These are phyloP conservation scores for Thymallus thymallus DNA, from an alignment of 2,113 vertebrate genomes.

Conservation along the genomic window DNA sequence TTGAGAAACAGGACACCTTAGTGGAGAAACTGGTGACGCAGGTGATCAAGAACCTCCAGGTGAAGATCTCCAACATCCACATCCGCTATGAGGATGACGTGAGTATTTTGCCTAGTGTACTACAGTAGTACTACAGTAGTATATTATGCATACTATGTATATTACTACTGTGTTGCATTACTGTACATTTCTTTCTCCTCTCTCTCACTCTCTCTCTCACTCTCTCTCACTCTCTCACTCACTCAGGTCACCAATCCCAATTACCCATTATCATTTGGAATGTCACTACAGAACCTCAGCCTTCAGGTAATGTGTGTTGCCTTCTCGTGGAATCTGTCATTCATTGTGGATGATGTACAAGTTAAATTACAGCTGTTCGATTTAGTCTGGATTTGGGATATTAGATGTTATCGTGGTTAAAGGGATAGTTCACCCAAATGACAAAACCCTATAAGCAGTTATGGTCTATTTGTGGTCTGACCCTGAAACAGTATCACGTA, in stretches of 20 bases:
- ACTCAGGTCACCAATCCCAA: constrained; percentile 87
- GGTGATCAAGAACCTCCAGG: constrained; percentile 97
- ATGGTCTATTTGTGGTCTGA: too few relatives aligned
- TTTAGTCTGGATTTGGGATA: too few relatives aligned
- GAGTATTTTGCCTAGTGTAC: constrained; percentile 70
- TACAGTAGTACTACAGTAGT: not conserved
- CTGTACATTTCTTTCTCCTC: too few relatives aligned
- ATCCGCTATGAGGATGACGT: constrained; percentile 96
- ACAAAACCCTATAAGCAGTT: too few relatives aligned
- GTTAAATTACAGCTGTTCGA: not conserved
- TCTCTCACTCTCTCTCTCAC: too few relatives aligned
- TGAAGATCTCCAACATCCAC: constrained; percentile 96
- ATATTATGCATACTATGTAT: too few relatives aligned
- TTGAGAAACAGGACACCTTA: constrained; percentile 92
- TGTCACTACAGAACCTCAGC: constrained; percentile 95
- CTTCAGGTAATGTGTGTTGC: constrained; percentile 82
- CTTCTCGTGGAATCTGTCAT: too few relatives aligned
- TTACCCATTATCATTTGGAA: constrained; percentile 89
- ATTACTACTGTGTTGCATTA: too few relatives aligned
- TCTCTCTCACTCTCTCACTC: constrained; percentile 19
- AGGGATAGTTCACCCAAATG: too few relatives aligned
- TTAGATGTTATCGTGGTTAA: not conserved
- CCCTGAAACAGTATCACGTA: too few relatives aligned
- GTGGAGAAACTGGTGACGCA: constrained; percentile 95
- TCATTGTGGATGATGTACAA: not conserved